These are phyloP conservation scores for Setophaga kirtlandii DNA, from an alignment of 2,113 vertebrate genomes.

Conservation along the genomic window DNA sequence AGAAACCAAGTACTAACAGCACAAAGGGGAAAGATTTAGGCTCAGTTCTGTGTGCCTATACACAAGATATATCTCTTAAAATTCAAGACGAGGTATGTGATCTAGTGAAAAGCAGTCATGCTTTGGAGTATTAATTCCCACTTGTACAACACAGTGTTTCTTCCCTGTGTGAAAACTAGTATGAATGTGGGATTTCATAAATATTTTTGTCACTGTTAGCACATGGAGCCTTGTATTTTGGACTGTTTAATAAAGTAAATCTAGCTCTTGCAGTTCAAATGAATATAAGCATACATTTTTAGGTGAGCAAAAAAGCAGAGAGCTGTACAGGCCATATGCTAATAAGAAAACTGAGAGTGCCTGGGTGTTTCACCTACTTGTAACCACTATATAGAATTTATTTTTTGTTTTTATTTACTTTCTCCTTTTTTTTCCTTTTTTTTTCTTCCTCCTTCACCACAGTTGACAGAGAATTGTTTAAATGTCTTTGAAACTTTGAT, in stretches of 20 bases:
- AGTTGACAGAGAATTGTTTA: not conserved
- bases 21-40: not conserved
- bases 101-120: not conserved
- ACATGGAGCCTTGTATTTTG: not conserved
- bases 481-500: not conserved
- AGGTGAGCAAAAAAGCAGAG: not conserved
- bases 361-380: not conserved
- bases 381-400: not conserved
- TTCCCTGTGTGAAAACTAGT: not conserved
- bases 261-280: not conserved
- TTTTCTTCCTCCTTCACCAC: not conserved
- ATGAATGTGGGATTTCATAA: not conserved
- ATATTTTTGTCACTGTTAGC: not conserved
- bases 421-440: accelerated
- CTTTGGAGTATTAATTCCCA: not conserved
- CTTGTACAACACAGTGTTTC: not conserved
- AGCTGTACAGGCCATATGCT: not conserved
- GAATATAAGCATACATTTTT: not conserved
- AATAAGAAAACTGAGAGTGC: not conserved
- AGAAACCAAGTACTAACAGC: not conserved
- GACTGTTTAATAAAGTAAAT: not conserved
- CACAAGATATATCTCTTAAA: not conserved
- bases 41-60: not conserved
- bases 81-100: not conserved
- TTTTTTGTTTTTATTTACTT: not conserved